A percentile compares a stretch with the other conserved stretches of the same genome.
phyloP scores from a whole-genome alignment of 2,888 invertebrate genomes.

The Plebejus melissa region DNA sequence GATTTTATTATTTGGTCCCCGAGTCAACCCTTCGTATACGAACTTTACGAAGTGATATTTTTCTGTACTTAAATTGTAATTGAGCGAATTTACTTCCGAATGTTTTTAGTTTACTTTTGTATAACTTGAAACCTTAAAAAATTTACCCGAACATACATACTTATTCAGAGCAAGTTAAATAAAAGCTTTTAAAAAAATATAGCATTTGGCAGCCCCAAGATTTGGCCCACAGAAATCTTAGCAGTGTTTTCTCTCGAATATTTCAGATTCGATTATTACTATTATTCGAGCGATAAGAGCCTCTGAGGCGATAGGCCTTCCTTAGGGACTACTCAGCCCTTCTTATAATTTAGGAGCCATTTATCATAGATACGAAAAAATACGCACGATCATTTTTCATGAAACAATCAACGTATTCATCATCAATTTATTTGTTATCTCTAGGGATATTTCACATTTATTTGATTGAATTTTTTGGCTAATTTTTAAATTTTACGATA shows the following conservation, averaged over 20 bases:
- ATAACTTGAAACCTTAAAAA: no score
- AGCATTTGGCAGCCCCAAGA: background rate
- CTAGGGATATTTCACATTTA: background rate
- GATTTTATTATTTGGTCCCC: no score
- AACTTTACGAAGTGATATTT: no score
- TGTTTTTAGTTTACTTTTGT: no score
- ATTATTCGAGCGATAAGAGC: background rate
- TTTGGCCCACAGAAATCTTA: background rate
- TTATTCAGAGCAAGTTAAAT: no score
- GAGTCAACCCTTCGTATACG: no score
- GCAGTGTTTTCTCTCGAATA: background rate
- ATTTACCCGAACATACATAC: no score
- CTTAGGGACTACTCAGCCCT: background rate
- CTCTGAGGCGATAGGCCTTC: background rate
- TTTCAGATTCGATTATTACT: background rate
- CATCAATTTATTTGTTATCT: background rate
- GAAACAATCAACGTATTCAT: background rate
- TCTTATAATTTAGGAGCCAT: background rate
- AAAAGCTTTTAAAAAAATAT: background rate
- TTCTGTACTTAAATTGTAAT: no score
- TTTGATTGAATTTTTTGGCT: background rate
- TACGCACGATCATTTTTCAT: slow-evolving; percentile 11
- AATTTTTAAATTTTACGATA: no score
- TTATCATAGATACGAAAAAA: slow-evolving; percentile 3
- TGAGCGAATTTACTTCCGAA: no score